Conservation (phyloP, 1,140 invertebrate genomes). For the Bombus confusus region DNA sequence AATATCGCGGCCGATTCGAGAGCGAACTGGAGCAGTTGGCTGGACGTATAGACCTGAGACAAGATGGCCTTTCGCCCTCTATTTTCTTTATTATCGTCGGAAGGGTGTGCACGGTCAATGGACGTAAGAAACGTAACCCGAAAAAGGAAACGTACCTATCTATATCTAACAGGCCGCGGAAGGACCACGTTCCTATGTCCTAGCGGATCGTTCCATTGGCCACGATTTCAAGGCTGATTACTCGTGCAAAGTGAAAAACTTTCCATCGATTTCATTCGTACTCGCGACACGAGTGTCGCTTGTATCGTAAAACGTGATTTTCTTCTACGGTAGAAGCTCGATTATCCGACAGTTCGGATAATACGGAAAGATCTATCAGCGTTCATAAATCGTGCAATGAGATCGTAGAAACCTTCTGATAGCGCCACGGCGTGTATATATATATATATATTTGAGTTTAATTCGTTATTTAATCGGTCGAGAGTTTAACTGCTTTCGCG, state of each 20-base stretch:
- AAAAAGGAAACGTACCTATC: slow-evolving; percentile 44
- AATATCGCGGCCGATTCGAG: slow-evolving; percentile 60
- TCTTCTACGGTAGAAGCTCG: too few species aligned
- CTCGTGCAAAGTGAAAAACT: slow-evolving; percentile 78
- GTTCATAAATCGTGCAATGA: too few species aligned
- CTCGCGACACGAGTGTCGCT: too few species aligned
- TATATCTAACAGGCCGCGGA: slow-evolving; percentile 32
- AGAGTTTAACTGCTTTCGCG: too few species aligned
- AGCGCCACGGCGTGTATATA: too few species aligned
- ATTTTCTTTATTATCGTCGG: slow-evolving; percentile 69
- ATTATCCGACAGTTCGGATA: too few species aligned
- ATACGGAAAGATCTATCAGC: too few species aligned
- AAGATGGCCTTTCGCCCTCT: slow-evolving; percentile 53
- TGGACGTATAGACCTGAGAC: slow-evolving; percentile 54
- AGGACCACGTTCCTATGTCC: slow-evolving; percentile 25
- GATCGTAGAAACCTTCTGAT: too few species aligned
- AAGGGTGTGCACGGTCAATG: slow-evolving; percentile 1
- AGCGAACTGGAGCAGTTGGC: slow-evolving; percentile 52
- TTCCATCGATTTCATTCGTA: slow-evolving; percentile 20
- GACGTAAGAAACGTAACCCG: slow-evolving; percentile 48
- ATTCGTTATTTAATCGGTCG: too few species aligned
- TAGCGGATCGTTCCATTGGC: slow-evolving; percentile 54
- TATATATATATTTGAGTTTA: too few species aligned
- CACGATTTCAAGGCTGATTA: slow-evolving; percentile 79
- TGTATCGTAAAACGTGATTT: too few species aligned